phyloP scores from a whole-genome alignment of 2,888 invertebrate genomes.

The Cetonia aurata region DNA sequence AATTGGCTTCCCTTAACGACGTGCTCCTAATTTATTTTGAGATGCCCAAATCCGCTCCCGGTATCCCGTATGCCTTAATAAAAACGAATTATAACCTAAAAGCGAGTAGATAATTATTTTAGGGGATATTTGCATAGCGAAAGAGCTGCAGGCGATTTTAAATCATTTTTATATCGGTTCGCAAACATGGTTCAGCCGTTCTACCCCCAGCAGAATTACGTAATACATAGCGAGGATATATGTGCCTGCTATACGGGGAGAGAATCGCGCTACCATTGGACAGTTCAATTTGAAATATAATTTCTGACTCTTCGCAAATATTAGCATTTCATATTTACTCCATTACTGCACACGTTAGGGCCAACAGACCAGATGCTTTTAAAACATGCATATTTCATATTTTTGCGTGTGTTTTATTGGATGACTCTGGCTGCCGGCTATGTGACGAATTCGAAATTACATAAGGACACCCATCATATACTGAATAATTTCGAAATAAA shows the following conservation, averaged over 20 bases:
- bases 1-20: conserved; percentile 18
- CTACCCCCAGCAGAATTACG: no score
- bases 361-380: conserved; percentile 58
- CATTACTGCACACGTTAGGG: conserved; percentile 63
- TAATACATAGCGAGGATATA: neutral
- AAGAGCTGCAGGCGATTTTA: conserved; percentile 55
- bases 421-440: conserved; percentile 59
- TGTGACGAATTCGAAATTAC: conserved; percentile 64
- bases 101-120: conserved; percentile 55
- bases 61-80: conserved; percentile 41
- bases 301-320: conserved; percentile 63
- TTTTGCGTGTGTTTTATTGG: conserved; percentile 60
- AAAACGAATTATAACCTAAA: conserved; percentile 55
- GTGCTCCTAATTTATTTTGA: conserved; percentile 39
- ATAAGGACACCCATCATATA: conserved; percentile 62
- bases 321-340: conserved; percentile 67
- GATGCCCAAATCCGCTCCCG: neutral
- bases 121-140: conserved; percentile 54
- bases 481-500: conserved; percentile 63
- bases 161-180: conserved; percentile 58
- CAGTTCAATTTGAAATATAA: conserved; percentile 66
- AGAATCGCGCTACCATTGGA: conserved; percentile 53
- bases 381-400: conserved; percentile 61
- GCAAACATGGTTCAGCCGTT: conserved; percentile 52
- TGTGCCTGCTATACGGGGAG: neutral